Evolutionary conservation across 2,888 invertebrate genomes (phyloP).

Genomic region (Lithophane ornitopus): DNA sequence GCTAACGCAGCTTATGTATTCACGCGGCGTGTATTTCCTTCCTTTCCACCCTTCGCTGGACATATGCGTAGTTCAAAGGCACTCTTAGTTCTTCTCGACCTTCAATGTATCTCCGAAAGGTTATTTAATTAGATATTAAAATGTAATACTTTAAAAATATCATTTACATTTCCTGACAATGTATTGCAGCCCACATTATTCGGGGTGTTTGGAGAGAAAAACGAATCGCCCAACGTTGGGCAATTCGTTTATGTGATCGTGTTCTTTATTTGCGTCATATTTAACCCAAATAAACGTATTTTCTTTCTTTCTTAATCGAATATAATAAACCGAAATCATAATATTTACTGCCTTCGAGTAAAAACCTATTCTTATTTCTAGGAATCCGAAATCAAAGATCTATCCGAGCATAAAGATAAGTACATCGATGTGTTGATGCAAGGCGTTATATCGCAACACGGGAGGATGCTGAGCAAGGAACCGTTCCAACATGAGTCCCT

Average conservation of each 20-base stretch:
- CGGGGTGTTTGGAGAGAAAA: neutral
- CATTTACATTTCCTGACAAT: slow-evolving; percentile 11
- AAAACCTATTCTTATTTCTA: slow-evolving; percentile 57
- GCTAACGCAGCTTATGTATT: neutral
- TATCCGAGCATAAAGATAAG: slow-evolving; percentile 92
- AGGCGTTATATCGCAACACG: slow-evolving; percentile 92
- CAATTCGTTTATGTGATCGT: too few relatives aligned
- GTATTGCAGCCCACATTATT: neutral
- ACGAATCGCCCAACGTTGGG: too few relatives aligned
- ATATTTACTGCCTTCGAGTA: neutral
- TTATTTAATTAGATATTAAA: neutral
- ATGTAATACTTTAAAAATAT: neutral
- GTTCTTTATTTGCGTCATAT: too few relatives aligned
- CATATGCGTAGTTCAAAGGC: neutral
- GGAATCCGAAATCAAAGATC: slow-evolving; percentile 95
- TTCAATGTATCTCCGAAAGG: neutral
- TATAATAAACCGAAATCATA: neutral
- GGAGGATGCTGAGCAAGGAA: slow-evolving; percentile 93
- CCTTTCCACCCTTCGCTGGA: neutral
- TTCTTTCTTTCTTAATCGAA: neutral
- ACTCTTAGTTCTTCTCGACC: too few relatives aligned
- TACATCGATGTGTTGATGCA: slow-evolving; percentile 96
- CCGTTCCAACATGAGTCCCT: slow-evolving; percentile 99
- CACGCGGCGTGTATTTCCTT: neutral
- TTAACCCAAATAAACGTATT: too few relatives aligned